phyloP scores from a whole-genome alignment of 2,888 invertebrate species.

The Petrolisthes cinctipes region DNA sequence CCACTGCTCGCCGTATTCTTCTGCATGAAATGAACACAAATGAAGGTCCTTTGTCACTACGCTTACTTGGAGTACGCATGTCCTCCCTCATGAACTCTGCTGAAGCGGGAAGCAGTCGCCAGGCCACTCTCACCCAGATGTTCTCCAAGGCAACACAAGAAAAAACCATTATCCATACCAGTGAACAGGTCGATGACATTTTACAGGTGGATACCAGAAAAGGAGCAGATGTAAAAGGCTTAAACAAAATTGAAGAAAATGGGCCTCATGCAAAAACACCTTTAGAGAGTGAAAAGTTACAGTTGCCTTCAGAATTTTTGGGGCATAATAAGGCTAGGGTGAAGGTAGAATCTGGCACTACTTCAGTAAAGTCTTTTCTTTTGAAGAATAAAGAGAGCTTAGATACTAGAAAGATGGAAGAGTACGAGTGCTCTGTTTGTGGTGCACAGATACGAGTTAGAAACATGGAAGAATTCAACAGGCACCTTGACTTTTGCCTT shows the following conservation, averaged over 20 bases:
- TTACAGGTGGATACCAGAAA: neutral
- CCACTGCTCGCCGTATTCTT: constrained; percentile 69
- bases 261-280: neutral
- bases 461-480: constrained; percentile 48
- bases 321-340: neutral
- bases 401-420: neutral
- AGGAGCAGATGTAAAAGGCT: neutral
- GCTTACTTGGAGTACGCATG: constrained; percentile 67
- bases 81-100: constrained; percentile 42
- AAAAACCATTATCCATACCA: neutral
- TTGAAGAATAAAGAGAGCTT: constrained; percentile 10
- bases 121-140: constrained; percentile 62
- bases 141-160: constrained; percentile 36
- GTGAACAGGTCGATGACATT: neutral
- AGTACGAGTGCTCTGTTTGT: constrained; percentile 60
- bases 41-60: constrained; percentile 58
- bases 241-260: neutral
- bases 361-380: constrained; percentile 26
- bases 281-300: neutral
- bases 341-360: neutral
- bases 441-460: constrained; percentile 14
- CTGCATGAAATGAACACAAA: constrained; percentile 68
- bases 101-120: constrained; percentile 44
- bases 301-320: neutral
- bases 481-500: constrained; percentile 61